A percentile compares a stretch with the other conserved stretches of the same genome.
Conservation (phyloP, 2,888 invertebrate genomes). For the Lamellibrachia columna region DNA sequence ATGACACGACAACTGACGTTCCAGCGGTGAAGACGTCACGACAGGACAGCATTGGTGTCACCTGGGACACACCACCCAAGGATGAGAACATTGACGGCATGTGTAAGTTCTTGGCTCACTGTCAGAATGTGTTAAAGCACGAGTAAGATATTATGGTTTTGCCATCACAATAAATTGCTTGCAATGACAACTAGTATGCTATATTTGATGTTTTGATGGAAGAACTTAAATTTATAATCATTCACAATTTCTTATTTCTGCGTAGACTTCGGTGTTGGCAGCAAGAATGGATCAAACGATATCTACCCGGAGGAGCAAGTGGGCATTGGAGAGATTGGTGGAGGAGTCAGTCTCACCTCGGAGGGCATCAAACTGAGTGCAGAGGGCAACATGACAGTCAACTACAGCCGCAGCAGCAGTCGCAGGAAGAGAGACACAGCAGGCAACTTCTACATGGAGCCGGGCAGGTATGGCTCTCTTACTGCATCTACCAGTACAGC, state of each 20-base stretch:
- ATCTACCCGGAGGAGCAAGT: neutral
- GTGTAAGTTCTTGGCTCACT: neutral
- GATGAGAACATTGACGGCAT: neutral
- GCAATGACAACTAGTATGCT: too few relatives aligned
- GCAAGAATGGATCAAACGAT: neutral
- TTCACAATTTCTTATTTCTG: neutral
- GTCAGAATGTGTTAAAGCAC: neutral
- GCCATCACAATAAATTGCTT: too few relatives aligned
- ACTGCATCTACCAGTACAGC: neutral
- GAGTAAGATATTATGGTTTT: too few relatives aligned
- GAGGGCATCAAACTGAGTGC: neutral
- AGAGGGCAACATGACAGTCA: slow-evolving; percentile 12
- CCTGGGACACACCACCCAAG: neutral
- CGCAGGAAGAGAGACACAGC: neutral
- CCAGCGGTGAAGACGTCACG: slow-evolving; percentile 6
- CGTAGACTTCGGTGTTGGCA: neutral
- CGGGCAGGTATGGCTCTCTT: neutral
- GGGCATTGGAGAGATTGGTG: neutral
- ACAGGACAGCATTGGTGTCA: neutral
- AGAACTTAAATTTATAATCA: too few relatives aligned
- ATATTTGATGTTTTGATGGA: too few relatives aligned
- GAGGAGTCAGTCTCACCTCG: neutral
- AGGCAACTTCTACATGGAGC: neutral
- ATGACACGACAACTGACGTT: neutral
- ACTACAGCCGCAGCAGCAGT: neutral